Evolutionary conservation across 2,113 vertebrate genomes (phyloP).

Genomic region (Lophotis ruficrista): DNA sequence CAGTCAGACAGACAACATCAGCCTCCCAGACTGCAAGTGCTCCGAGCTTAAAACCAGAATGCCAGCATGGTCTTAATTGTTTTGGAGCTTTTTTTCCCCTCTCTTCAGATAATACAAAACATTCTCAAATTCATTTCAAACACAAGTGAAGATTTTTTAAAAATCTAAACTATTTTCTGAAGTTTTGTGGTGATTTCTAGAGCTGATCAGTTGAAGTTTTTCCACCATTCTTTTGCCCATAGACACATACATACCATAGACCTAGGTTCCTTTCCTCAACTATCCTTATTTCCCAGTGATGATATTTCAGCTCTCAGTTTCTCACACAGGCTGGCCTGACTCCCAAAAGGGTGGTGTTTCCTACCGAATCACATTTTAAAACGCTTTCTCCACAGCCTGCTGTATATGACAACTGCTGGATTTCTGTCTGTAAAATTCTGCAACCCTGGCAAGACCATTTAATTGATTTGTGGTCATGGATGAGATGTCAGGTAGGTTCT

Average conservation of each 20-base stretch:
- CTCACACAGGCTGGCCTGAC: neutral
- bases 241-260: neutral
- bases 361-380: neutral
- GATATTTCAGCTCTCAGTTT: neutral
- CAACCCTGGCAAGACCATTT: neutral
- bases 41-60: neutral
- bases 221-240: neutral
- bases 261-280: neutral
- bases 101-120: neutral
- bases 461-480: neutral
- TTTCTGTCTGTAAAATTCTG: neutral
- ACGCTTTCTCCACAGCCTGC: neutral
- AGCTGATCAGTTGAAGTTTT: neutral
- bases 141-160: neutral
- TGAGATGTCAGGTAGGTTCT: neutral
- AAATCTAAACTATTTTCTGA: neutral
- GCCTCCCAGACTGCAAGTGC: neutral
- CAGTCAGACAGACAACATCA: neutral
- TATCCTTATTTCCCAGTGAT: neutral
- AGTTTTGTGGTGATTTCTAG: neutral
- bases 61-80: fast-evolving
- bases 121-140: neutral
- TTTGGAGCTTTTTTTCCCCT: neutral
- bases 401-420: neutral
- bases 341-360: neutral